Conservation (phyloP, 2,888 invertebrate species). For the Blastobasis lacticolella region DNA sequence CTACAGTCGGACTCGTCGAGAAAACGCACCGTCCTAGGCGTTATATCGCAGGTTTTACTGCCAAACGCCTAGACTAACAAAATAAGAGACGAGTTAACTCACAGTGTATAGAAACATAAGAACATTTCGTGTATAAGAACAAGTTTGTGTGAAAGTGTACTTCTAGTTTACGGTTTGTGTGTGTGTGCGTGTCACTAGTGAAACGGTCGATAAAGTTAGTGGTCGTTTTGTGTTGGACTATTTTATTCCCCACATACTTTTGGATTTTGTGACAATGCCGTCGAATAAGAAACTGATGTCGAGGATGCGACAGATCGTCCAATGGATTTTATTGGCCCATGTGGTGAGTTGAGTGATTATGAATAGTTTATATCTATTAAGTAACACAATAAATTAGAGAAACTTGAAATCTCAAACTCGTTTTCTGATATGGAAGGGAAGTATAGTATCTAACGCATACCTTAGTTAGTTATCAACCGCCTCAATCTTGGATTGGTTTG, state of each 20-base stretch:
- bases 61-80: constrained; percentile 51
- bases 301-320: constrained; percentile 61
- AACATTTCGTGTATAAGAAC: constrained; percentile 46
- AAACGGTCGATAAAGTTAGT: constrained; percentile 67
- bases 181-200: constrained; percentile 67
- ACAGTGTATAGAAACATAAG: constrained; percentile 26
- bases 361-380: too few species aligned
- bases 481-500: too few species aligned
- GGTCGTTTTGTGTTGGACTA: constrained; percentile 48
- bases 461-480: too few species aligned
- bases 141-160: constrained; percentile 66
- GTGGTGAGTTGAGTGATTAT: constrained; percentile 47
- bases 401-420: too few species aligned
- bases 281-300: constrained; percentile 64
- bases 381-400: too few species aligned
- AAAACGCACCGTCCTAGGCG: constrained; percentile 57
- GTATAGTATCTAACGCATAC: too few species aligned
- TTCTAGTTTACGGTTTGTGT: constrained; percentile 49
- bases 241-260: constrained; percentile 54
- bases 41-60: constrained; percentile 64
- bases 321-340: constrained; percentile 65
- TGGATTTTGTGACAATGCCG: constrained; percentile 50
- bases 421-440: too few species aligned
- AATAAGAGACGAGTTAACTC: constrained; percentile 41
- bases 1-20: constrained; percentile 68